Percentiles rank a stretch among this genome's conserved stretches.
Evolutionary conservation across 2,888 invertebrate genomes (phyloP).

Genomic region (Oligia latruncula): DNA sequence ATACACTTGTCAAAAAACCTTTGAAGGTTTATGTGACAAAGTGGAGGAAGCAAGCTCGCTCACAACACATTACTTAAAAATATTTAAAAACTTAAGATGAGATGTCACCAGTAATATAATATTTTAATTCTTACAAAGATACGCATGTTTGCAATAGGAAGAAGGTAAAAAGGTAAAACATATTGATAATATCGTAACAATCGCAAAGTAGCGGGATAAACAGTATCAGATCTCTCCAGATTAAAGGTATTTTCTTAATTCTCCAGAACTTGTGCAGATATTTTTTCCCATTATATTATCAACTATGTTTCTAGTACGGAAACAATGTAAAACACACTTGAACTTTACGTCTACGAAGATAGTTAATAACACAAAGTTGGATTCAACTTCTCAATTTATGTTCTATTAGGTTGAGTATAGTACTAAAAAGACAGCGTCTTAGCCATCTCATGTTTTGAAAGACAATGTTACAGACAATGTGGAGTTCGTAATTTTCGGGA

Average conservation of each 20-base stretch:
- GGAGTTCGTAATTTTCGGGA: not conserved
- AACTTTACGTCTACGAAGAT: slow-evolving; percentile 25
- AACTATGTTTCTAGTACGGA: slow-evolving; percentile 9
- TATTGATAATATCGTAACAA: not conserved
- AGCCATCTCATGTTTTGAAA: slow-evolving; percentile 21
- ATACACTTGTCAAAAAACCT: no score
- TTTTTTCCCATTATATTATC: not conserved
- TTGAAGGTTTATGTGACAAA: no score
- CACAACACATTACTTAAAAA: no score
- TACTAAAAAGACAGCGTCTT: slow-evolving; percentile 26
- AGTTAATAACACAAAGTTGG: slow-evolving; percentile 30
- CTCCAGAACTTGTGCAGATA: not conserved
- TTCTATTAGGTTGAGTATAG: slow-evolving; percentile 28
- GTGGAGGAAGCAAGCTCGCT: no score
- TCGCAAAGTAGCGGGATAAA: not conserved
- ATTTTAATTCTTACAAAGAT: no score
- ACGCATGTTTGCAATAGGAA: not conserved
- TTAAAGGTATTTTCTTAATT: not conserved
- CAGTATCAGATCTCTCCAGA: not conserved
- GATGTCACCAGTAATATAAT: no score
- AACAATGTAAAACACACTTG: slow-evolving; percentile 34
- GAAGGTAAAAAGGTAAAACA: not conserved
- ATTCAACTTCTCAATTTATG: slow-evolving; percentile 46
- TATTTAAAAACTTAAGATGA: no score
- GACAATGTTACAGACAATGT: slow-evolving; percentile 16